Base-by-base conservation (phyloP, 2,888 invertebrate genomes). In the Patella depressa region DNA sequence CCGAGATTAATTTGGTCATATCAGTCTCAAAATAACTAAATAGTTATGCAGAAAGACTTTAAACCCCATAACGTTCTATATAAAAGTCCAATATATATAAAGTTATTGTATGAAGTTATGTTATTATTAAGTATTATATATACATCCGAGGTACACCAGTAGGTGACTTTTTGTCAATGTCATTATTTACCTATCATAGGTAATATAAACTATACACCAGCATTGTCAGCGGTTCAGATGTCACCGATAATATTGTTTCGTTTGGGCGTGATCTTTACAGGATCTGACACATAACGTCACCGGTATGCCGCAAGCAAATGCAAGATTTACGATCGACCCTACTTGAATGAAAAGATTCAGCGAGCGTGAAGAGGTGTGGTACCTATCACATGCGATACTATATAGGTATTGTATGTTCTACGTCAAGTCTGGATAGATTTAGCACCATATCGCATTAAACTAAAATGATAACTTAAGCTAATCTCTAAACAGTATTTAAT, bases 231-330 rank as follows among this genome's bases (percentile, higher is more conserved):
- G 45, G 9, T 45, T 65, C 24, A 24, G 65, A 65, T 65, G 14
- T 65, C 65, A 24, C 19, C 65, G 65, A 65, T 65, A 65, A 24
- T 24, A 65, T 65, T 65, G 65, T 65, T 65, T 65, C 24, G 65
- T 24, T 45, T 24, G 65, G 65, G 65, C 65, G 65, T 65, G 65
- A 65, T 24, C 24, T 65, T 3, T 2, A 65, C 12, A 24, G 11
- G 65, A 24, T 24, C 24, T 65, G 65, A 24, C 24, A 65, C 24
- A 65, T 24, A 19, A 65, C 24, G 65, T 65, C 24, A 65, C 24
- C 24, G 65, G 19, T 65, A 65, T 65, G 65, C 19, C 65, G 19
- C 24, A 12, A 24, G 15, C 24, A 24, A 24, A 19, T 24, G 19
- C 11, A 65, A 24, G 24, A 65, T 24, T 24, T 65, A 65, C 19